A percentile compares a stretch with the other conserved stretches of the same genome.
phyloP scores from a whole-genome alignment of 2,888 invertebrate genomes.

The Orgyia antiqua region DNA sequence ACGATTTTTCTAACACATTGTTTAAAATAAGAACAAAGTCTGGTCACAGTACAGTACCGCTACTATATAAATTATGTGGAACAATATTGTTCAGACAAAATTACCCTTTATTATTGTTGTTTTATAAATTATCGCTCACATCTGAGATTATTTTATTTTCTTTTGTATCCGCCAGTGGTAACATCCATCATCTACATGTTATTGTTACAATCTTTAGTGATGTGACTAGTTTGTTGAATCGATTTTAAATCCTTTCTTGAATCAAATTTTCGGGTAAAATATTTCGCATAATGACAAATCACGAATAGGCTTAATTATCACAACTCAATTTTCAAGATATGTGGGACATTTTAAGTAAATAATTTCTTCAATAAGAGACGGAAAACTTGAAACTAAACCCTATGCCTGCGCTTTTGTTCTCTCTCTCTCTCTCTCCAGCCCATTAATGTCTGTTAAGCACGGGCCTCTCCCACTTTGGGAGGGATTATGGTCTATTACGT shows the following conservation, averaged over 20 bases:
- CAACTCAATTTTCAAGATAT: too few species aligned
- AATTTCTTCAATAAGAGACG: too few species aligned
- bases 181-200: conserved; percentile 60
- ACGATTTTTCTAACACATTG: conserved; percentile 17
- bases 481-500: too few species aligned
- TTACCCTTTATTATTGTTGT: conserved; percentile 59
- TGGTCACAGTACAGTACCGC: conserved; percentile 20
- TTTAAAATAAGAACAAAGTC: conserved; percentile 27
- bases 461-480: too few species aligned
- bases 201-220: conserved; percentile 51
- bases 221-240: conserved; percentile 23
- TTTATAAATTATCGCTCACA: conserved; percentile 68
- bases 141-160: conserved; percentile 52
- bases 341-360: too few species aligned
- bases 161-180: conserved; percentile 52
- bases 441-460: too few species aligned
- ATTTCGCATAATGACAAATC: too few species aligned
- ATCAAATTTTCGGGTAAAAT: too few species aligned
- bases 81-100: conserved; percentile 51
- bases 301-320: too few species aligned
- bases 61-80: conserved; percentile 46
- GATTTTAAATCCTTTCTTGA: conserved; percentile 9
- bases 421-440: too few species aligned
- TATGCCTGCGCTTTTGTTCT: too few species aligned
- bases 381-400: too few species aligned